phyloP scores from a whole-genome alignment of 2,888 invertebrate species.

The Drosophila barbarae region DNA sequence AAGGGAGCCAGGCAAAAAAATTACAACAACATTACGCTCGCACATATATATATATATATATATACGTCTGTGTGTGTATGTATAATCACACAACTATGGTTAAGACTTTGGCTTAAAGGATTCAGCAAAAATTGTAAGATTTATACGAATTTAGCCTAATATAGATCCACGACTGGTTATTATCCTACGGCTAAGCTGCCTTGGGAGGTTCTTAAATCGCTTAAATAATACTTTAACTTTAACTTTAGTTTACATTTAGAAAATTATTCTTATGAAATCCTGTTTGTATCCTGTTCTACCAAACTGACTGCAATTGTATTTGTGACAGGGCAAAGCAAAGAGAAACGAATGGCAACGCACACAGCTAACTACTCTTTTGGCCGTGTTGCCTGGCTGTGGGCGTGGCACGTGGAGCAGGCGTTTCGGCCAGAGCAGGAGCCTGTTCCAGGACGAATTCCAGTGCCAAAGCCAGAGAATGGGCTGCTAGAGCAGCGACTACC shows the following conservation, averaged over 20 bases:
- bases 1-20: slow-evolving; percentile 52
- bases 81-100: background rate
- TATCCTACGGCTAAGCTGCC: background rate
- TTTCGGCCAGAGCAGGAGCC: slow-evolving; percentile 15
- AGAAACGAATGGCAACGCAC: slow-evolving; percentile 39
- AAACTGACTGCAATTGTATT: slow-evolving; percentile 10
- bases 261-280: background rate
- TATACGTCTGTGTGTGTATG: slow-evolving; percentile 4
- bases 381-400: slow-evolving; percentile 53
- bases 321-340: slow-evolving; percentile 14
- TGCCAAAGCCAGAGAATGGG: slow-evolving; percentile 25
- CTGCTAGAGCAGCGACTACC: slow-evolving; percentile 63
- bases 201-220: background rate
- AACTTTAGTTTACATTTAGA: background rate
- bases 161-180: background rate
- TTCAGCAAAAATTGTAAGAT: background rate
- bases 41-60: background rate
- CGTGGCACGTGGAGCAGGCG: slow-evolving; percentile 36
- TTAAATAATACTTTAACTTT: background rate
- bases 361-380: slow-evolving; percentile 71
- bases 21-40: slow-evolving; percentile 23
- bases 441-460: slow-evolving; percentile 15
- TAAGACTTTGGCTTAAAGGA: background rate
- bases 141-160: background rate
- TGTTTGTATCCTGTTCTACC: slow-evolving; percentile 1